A percentile compares a stretch with the other conserved stretches of the same genome.
These are phyloP conservation scores for Chironex yamaguchii DNA, from an alignment of 30 jellyfish, hydroid and myxozoan genomes.

Conservation along the genomic window DNA sequence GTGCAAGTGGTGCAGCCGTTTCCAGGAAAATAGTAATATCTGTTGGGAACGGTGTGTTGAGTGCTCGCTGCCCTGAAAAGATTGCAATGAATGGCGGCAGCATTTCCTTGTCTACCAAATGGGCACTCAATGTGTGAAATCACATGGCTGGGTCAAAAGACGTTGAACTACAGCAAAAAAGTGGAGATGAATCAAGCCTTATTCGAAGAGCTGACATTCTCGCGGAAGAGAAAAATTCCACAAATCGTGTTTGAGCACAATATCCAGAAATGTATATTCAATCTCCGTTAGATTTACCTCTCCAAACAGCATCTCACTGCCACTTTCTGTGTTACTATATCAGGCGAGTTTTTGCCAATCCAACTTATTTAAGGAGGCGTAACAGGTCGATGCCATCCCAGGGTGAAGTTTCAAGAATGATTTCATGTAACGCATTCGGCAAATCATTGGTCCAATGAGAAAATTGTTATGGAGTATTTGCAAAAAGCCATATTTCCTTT, in stretches of 20 bases:
- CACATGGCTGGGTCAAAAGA: not conserved
- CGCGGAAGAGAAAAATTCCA: conserved; percentile 76
- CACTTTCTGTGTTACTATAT: not conserved
- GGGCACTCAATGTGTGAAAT: not conserved
- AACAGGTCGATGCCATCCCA: not conserved
- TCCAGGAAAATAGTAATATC: too few species aligned
- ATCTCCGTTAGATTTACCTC: conserved; percentile 26
- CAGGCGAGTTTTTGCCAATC: not conserved
- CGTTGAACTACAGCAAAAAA: not conserved
- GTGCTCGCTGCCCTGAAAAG: not conserved
- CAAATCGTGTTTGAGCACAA: conserved; percentile 54
- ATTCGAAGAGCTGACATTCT: not conserved
- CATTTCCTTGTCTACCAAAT: not conserved
- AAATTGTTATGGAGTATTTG: not conserved
- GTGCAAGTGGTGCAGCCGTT: too few species aligned
- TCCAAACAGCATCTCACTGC: not conserved
- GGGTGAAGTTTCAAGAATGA: not conserved
- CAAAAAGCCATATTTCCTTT: conserved; percentile 13
- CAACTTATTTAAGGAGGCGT: not conserved
- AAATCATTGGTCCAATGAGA: conserved; percentile 4
- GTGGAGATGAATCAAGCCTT: not conserved
- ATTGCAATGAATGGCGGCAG: not conserved
- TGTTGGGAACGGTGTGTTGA: not conserved
- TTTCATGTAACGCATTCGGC: not conserved
- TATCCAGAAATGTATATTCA: conserved; percentile 9